These are phyloP conservation scores for Stenodera caucasica DNA, from an alignment of 2,888 invertebrate species.

Conservation along the genomic window DNA sequence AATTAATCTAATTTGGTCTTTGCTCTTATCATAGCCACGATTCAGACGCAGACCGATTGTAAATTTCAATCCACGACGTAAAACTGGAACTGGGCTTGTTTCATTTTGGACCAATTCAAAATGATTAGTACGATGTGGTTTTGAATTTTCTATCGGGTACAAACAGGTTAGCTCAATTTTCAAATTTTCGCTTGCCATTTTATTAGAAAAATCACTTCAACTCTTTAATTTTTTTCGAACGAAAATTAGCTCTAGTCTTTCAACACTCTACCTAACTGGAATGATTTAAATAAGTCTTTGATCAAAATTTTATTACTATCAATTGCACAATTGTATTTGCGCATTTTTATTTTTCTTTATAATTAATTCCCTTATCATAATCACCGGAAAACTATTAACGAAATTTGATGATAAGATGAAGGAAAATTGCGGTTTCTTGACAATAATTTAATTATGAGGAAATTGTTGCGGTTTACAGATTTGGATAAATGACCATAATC, in stretches of 20 bases:
- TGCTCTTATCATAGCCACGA: slow-evolving; percentile 62
- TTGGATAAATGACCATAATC: neutral
- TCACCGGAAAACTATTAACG: neutral
- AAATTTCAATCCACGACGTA: slow-evolving; percentile 75
- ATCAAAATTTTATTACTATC: neutral
- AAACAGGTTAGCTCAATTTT: slow-evolving; percentile 64
- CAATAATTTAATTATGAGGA: neutral
- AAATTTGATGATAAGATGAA: neutral
- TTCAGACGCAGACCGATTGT: slow-evolving; percentile 63
- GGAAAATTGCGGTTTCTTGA: neutral
- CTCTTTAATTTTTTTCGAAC: too few relatives aligned
- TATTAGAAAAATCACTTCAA: neutral
- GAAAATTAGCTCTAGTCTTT: neutral
- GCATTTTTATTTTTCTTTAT: slow-evolving; percentile 11
- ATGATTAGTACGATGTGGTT: slow-evolving; percentile 68
- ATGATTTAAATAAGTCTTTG: neutral
- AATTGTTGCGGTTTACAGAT: slow-evolving; percentile 2
- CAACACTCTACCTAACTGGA: neutral
- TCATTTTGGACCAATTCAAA: slow-evolving; percentile 71
- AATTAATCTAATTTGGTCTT: slow-evolving; percentile 67
- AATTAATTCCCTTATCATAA: slow-evolving; percentile 2
- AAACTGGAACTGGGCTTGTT: slow-evolving; percentile 63
- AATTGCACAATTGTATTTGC: slow-evolving; percentile 9
- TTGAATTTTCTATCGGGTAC: slow-evolving; percentile 70
- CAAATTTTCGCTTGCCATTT: neutral